These are phyloP conservation scores for Emydura subglobosa DNA, from an alignment of 2,113 vertebrate species.

Conservation along the genomic window DNA sequence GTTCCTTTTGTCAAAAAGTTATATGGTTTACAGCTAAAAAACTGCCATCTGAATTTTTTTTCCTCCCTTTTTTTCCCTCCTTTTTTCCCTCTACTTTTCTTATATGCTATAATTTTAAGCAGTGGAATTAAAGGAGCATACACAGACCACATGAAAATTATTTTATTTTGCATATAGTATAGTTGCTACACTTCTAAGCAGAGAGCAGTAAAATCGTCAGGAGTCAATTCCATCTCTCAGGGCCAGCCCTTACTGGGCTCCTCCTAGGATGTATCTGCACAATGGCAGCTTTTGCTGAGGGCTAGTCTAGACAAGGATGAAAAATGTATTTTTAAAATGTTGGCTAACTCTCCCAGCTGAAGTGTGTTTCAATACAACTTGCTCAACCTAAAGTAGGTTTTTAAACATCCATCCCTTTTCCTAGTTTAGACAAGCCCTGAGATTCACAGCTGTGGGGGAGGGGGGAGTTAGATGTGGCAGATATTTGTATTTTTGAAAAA, in stretches of 20 bases:
- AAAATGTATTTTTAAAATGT: background rate
- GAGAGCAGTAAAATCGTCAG: background rate
- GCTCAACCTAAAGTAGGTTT: background rate
- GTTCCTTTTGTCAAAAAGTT: background rate
- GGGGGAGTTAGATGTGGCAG: no score
- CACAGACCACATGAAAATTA: background rate
- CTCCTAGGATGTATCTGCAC: background rate
- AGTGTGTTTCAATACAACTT: background rate
- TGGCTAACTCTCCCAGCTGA: background rate
- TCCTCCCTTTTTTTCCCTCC: background rate
- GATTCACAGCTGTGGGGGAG: no score
- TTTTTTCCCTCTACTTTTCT: background rate
- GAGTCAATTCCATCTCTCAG: background rate
- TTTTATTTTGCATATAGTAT: background rate
- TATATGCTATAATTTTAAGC: background rate
- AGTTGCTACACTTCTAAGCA: background rate
- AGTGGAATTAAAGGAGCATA: background rate
- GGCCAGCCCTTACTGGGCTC: background rate
- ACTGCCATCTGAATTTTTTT: background rate
- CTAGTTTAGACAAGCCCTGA: background rate
- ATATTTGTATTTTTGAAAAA: no score
- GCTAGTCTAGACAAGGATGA: background rate
- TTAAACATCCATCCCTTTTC: background rate
- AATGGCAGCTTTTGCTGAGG: background rate
- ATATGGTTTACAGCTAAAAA: accelerated